Conservation (phyloP, 2,888 invertebrate genomes). For the Tipula lateralis region DNA sequence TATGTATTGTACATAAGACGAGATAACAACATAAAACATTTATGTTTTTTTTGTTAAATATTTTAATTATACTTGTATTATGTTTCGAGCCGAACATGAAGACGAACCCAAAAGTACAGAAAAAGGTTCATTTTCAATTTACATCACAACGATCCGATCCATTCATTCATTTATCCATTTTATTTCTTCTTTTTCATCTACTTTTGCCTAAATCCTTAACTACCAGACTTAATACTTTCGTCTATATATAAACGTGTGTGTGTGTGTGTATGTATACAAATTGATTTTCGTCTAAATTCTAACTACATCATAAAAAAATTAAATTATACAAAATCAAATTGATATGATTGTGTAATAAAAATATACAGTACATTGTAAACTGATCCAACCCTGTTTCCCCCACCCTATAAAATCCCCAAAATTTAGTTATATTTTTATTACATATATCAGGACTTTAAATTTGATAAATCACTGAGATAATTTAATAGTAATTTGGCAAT, state of each 20-base stretch:
- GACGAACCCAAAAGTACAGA: not conserved
- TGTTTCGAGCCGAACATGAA: not conserved
- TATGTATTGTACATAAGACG: not conserved
- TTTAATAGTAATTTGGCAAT: not conserved
- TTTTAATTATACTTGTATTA: conserved; percentile 2
- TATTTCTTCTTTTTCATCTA: too few relatives aligned
- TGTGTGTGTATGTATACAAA: not conserved
- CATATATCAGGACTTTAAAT: not conserved
- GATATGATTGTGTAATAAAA: conserved; percentile 24
- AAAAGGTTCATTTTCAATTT: conserved; percentile 8
- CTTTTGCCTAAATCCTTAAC: not conserved
- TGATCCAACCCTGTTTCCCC: not conserved
- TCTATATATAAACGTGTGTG: too few relatives aligned
- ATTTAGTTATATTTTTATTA: not conserved
- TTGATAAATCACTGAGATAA: conserved; percentile 1
- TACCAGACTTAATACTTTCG: not conserved
- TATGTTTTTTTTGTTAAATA: not conserved
- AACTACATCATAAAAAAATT: conserved; percentile 19
- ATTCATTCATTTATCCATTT: not conserved
- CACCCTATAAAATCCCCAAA: not conserved
- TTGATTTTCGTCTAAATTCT: not conserved
- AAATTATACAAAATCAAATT: conserved; percentile 3
- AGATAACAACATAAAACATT: not conserved
- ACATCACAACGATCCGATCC: not conserved
- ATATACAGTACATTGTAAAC: not conserved